phyloP scores from a whole-genome alignment of 2,888 invertebrate species.

The Drymonia ruficornis region DNA sequence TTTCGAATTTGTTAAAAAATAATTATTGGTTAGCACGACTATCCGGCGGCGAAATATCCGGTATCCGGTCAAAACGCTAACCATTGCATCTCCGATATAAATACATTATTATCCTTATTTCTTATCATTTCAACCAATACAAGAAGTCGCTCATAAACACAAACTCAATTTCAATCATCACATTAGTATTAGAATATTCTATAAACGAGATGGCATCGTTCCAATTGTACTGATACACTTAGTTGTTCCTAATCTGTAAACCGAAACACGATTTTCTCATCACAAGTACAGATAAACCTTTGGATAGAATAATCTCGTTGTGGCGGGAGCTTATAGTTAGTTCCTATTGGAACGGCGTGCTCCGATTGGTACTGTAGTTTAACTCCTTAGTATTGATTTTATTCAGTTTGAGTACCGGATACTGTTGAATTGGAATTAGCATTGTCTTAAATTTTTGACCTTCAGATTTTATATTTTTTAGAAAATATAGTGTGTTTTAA shows the following conservation, averaged over 20 bases:
- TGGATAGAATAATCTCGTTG: slow-evolving; percentile 1
- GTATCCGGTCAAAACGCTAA: no score
- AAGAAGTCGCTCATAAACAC: background rate
- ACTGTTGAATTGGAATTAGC: no score
- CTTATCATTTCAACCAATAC: no score
- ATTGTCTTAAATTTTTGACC: no score
- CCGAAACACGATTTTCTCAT: slow-evolving; percentile 8
- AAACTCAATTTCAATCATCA: background rate
- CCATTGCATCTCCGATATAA: no score
- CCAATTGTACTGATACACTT: slow-evolving; percentile 4
- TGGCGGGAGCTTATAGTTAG: slow-evolving; percentile 1
- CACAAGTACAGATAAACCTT: slow-evolving; percentile 5
- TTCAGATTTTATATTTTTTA: no score
- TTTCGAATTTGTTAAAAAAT: no score
- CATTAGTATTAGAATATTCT: slow-evolving; percentile 1
- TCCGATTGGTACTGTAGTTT: background rate
- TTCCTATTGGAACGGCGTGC: background rate
- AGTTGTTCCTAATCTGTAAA: slow-evolving; percentile 6
- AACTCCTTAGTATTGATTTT: background rate
- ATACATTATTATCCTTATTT: no score
- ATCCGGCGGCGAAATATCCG: no score
- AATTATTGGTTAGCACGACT: no score
- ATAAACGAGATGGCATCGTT: background rate
- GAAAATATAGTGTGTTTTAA: no score
- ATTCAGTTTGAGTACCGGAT: background rate